Evolutionary conservation across 2,113 vertebrate species (phyloP).

Genomic region (Regulus satrapa): DNA sequence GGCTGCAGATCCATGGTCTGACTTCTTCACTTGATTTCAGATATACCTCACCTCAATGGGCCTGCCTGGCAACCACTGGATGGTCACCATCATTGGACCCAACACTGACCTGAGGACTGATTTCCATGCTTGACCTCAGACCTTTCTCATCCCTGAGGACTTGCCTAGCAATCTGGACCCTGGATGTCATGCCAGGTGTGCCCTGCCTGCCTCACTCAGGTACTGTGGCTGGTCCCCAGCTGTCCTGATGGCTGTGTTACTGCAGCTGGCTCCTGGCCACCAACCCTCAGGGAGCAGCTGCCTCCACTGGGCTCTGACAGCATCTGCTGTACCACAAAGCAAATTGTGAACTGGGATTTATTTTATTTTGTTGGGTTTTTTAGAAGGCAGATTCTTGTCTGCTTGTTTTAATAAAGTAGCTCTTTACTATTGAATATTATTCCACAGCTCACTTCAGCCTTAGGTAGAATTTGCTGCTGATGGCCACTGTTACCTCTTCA

Average conservation of each 20-base stretch:
- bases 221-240: not conserved
- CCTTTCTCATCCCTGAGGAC: not conserved
- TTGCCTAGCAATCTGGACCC: not conserved
- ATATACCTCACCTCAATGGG: not conserved
- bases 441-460: not conserved
- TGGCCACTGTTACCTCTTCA: not conserved
- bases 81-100: not conserved
- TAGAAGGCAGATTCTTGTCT: not conserved
- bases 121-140: not conserved
- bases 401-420: not conserved
- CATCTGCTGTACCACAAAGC: not conserved
- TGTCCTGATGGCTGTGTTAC: not conserved
- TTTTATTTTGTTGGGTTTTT: not conserved
- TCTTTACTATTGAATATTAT: not conserved
- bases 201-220: not conserved
- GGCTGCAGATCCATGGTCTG: not conserved
- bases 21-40: not conserved
- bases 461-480: not conserved
- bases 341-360: not conserved
- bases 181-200: not conserved
- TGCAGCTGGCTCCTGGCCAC: not conserved
- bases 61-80: not conserved
- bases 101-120: not conserved
- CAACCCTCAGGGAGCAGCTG: rapidly evolving
- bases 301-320: not conserved